Evolutionary conservation across 2,888 invertebrate species (phyloP).

Genomic region (Hemaris fuciformis): DNA sequence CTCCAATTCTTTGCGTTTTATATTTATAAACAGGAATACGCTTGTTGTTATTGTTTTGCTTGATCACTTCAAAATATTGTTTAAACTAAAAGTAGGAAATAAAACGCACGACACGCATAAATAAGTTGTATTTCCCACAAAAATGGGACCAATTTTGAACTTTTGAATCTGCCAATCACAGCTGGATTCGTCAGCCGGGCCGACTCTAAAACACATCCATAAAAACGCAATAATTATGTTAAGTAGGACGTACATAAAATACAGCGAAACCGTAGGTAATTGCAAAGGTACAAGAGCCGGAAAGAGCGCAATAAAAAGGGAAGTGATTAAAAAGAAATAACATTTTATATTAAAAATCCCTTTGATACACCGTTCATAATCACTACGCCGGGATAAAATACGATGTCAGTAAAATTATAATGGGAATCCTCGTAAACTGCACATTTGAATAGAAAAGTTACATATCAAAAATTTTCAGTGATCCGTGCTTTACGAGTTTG

Average conservation of each 20-base stretch:
- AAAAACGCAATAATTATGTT: constrained; percentile 37
- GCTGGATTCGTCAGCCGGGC: constrained; percentile 6
- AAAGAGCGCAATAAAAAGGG: constrained; percentile 52
- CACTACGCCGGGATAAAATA: constrained; percentile 71
- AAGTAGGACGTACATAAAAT: constrained; percentile 6
- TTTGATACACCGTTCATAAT: constrained; percentile 73
- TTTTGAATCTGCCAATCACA: neutral
- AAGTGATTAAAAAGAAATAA: constrained; percentile 79
- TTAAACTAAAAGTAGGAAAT: no score
- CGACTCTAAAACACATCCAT: constrained; percentile 32
- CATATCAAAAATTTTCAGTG: constrained; percentile 82
- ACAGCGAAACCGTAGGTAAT: constrained; percentile 54
- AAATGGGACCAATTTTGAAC: neutral
- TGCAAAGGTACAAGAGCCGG: constrained; percentile 43
- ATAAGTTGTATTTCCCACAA: neutral
- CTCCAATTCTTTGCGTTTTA: no score
- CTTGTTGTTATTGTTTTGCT: no score
- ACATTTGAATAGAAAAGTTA: constrained; percentile 80
- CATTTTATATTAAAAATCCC: constrained; percentile 66
- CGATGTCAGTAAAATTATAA: constrained; percentile 78
- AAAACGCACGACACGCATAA: no score
- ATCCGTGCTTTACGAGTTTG: constrained; percentile 79
- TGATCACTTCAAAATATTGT: no score
- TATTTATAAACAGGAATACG: no score
- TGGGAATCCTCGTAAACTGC: constrained; percentile 71